phyloP scores from a whole-genome alignment of 2,888 invertebrate genomes.

The Zele albiditarsus region DNA sequence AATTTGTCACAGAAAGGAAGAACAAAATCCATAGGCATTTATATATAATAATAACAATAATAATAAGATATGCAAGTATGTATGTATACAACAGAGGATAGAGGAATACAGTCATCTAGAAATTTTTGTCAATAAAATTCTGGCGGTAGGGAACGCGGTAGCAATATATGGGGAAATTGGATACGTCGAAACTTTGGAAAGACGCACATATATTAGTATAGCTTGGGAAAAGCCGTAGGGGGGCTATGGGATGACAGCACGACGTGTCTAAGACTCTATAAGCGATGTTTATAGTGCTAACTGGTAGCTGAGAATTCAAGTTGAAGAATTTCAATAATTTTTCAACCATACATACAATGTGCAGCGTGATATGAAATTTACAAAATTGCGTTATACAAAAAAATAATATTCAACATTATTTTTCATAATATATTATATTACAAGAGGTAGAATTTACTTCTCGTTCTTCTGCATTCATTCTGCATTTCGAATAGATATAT shows the following conservation, averaged over 20 bases:
- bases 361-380: too few species aligned
- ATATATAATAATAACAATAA: neutral
- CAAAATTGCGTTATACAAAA: neutral
- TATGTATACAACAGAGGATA: neutral
- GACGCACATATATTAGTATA: neutral
- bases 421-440: too few species aligned
- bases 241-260: conserved; percentile 29
- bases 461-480: too few species aligned
- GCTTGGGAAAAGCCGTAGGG: conserved; percentile 32
- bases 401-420: neutral
- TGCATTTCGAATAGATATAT: too few species aligned
- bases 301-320: neutral
- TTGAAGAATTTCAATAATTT: neutral
- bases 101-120: neutral
- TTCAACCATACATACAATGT: neutral
- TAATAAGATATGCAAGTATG: neutral
- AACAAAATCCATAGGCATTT: neutral
- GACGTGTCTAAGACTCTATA: neutral
- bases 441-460: too few species aligned
- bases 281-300: neutral
- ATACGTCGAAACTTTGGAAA: neutral
- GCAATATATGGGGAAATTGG: conserved; percentile 6
- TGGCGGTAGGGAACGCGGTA: conserved; percentile 12
- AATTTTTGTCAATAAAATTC: conserved; percentile 20
- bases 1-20: neutral